phyloP scores from a whole-genome alignment of 2,888 invertebrate genomes.

The Xanthorhoe spadicearia region DNA sequence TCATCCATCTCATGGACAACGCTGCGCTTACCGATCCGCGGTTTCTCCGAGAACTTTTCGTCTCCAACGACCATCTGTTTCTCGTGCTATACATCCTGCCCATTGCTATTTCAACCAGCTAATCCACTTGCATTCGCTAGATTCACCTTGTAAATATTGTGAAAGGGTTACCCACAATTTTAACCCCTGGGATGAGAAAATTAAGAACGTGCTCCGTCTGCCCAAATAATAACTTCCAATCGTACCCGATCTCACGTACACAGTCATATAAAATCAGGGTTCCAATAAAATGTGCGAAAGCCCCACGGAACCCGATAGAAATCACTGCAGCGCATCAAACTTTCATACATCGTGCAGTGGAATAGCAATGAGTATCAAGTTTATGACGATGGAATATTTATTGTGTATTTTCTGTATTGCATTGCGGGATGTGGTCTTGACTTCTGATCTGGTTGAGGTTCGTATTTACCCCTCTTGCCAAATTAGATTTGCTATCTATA shows the following conservation, averaged over 20 bases:
- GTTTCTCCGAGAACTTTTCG: too few relatives aligned
- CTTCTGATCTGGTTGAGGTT: too few relatives aligned
- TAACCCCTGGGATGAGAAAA: not conserved
- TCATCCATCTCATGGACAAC: too few relatives aligned
- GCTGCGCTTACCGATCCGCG: too few relatives aligned
- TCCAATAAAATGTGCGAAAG: constrained; percentile 57
- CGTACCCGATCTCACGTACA: constrained; percentile 26
- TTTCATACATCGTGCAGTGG: constrained; percentile 59
- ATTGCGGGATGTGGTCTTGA: not conserved
- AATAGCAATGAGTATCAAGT: constrained; percentile 52
- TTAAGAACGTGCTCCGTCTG: not conserved
- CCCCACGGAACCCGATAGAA: constrained; percentile 62
- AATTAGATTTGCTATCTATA: too few relatives aligned
- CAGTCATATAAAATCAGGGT: constrained; percentile 61
- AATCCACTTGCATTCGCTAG: too few relatives aligned
- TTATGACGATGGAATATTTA: constrained; percentile 32
- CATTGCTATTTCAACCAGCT: too few relatives aligned
- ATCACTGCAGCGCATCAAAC: constrained; percentile 71
- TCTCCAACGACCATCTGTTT: too few relatives aligned
- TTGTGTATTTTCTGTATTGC: not conserved
- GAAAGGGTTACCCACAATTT: not conserved
- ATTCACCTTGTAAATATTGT: too few relatives aligned
- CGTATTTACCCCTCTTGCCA: too few relatives aligned
- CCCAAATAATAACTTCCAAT: constrained; percentile 23
- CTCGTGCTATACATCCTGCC: too few relatives aligned